Evolutionary conservation across 2,797 vertebrate genomes (phyloP).

Genomic region (Tenualosa thibaudeaui): DNA sequence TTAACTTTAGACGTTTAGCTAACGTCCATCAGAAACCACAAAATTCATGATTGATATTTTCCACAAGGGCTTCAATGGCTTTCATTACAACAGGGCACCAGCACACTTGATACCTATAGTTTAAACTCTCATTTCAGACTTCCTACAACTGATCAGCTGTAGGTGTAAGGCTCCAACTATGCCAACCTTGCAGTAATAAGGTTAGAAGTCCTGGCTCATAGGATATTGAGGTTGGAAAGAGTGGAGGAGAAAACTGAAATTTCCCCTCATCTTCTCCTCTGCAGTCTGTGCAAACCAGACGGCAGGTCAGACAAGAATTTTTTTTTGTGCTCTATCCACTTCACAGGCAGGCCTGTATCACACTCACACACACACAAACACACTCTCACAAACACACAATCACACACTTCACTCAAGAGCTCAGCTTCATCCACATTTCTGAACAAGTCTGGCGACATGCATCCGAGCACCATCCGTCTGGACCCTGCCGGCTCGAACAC

Average conservation of each 20-base stretch:
- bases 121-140: neutral
- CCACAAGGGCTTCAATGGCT: neutral
- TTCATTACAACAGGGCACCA: neutral
- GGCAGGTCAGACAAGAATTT: conserved; percentile 39
- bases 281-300: conserved; percentile 34
- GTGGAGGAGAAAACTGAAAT: conserved; percentile 47
- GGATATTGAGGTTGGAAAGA: conserved; percentile 31
- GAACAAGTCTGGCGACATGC: conserved; percentile 40
- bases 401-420: neutral
- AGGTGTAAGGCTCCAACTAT: neutral
- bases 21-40: neutral
- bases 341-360: conserved; percentile 20
- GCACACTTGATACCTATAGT: neutral
- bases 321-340: conserved; percentile 39
- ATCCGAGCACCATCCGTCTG: neutral
- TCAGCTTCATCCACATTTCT: conserved; percentile 37
- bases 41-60: neutral
- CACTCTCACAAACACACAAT: neutral
- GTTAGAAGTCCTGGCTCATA: neutral
- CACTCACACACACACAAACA: neutral
- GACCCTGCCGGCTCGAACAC: conserved; percentile 38
- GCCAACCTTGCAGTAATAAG: neutral
- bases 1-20: too few relatives aligned
- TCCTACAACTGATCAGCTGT: conserved; percentile 9
- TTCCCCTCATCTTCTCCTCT: conserved; percentile 35